Evolutionary conservation across 92 coral and sea anemone species (phyloP).

Genomic region (Umimayanthus kanabou): DNA sequence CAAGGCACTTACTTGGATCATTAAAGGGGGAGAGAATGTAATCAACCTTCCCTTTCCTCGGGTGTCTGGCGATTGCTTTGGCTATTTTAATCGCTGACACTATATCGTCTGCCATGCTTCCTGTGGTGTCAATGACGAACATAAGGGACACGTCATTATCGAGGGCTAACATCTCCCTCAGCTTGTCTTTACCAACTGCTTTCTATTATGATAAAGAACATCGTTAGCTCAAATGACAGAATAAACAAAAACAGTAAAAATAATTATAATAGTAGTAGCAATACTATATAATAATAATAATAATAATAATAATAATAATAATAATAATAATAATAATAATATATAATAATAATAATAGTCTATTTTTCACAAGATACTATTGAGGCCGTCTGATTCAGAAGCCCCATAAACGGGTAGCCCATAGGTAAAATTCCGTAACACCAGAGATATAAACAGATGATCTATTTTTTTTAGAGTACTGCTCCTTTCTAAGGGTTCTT

Average conservation of each 20-base stretch:
- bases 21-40: constrained; percentile 70
- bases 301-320: neutral
- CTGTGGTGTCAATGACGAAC: constrained; percentile 68
- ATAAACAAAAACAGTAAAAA: neutral
- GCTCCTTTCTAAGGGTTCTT: too few relatives aligned
- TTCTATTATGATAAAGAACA: neutral
- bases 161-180: constrained; percentile 7
- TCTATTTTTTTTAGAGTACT: too few relatives aligned
- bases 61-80: constrained; percentile 54
- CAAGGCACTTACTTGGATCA: constrained; percentile 57
- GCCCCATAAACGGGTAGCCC: too few relatives aligned
- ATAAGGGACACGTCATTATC: constrained; percentile 62
- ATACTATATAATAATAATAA: neutral
- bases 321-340: neutral
- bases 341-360: neutral
- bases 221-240: neutral
- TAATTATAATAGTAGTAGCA: neutral
- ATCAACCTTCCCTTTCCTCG: constrained; percentile 63
- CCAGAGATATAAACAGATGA: too few relatives aligned
- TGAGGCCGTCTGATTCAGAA: too few relatives aligned
- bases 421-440: too few relatives aligned
- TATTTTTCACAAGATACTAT: too few relatives aligned
- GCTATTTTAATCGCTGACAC: constrained; percentile 56
- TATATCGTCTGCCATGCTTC: constrained; percentile 67
- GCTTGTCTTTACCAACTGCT: constrained; percentile 13